Conservation (phyloP, 2,113 vertebrate genomes). For the Myotis davidii region DNA sequence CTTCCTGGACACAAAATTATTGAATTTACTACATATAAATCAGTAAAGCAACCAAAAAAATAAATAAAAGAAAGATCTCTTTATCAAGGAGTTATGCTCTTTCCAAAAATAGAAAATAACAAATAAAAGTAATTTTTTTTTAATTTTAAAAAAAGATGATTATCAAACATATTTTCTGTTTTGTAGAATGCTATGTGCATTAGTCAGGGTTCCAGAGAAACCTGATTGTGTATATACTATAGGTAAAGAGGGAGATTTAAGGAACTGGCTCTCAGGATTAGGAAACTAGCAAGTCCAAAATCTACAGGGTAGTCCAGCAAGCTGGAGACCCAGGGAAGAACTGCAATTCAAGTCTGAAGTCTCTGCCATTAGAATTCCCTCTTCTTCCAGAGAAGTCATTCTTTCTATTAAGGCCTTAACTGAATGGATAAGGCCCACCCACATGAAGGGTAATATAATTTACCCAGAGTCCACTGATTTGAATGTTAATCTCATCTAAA, state of each 20-base stretch:
- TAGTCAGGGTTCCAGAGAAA: slow-evolving; percentile 10
- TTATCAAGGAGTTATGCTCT: neutral
- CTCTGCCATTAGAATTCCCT: neutral
- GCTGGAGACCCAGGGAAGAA: neutral
- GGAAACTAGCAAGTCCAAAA: neutral
- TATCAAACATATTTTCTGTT: neutral
- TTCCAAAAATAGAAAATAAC: neutral
- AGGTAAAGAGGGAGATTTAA: neutral
- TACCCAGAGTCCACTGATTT: neutral
- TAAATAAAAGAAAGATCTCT: neutral
- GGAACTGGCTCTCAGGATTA: neutral
- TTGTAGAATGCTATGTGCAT: neutral
- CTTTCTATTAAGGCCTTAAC: neutral
- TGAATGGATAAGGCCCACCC: neutral
- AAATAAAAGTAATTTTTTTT: neutral
- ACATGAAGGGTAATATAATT: neutral
- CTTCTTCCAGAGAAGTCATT: neutral
- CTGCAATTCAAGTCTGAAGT: neutral
- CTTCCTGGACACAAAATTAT: neutral
- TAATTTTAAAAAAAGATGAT: neutral
- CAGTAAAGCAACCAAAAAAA: neutral
- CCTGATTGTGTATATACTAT: neutral
- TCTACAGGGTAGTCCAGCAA: neutral
- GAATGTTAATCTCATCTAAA: neutral
- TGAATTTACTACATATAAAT: neutral